Evolutionary conservation across 2,113 vertebrate species (phyloP), one percentile per base, ranked within the genome.

Genomic region (Turnix velox): DNA sequence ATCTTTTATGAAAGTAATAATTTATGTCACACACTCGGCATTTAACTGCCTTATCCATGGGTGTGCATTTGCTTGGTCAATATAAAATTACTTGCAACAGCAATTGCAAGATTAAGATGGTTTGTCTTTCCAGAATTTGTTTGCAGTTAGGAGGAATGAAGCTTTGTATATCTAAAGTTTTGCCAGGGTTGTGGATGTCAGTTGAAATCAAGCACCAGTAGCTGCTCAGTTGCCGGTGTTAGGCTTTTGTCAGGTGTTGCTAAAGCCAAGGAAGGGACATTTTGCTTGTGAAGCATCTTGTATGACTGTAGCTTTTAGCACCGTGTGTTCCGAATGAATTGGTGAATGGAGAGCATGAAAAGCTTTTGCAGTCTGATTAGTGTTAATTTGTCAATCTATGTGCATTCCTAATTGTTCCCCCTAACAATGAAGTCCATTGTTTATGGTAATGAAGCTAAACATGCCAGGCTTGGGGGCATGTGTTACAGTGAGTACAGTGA

Each of bases 311-410:
- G 24, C 62, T 86, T 59, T 67, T 55, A 72, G 80, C 25, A 7
- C 7, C 63, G 0, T 27, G 14, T 74, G 10, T 81, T 22, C 30
- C 48, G 52, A 67, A 67, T 25, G 39, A 78, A n/a, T 15, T 84
- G 39, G 39, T 82, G 66, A 71, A 78, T 39, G 37, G 76, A 71
- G 78, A 65, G 13, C 61, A 30, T 1, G 11, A 71, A 88, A 81
- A 79, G 61, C 65, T 88, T 77, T 94, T 92, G 74, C 48, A 33
- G 67, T 87, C 74, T 79, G 81, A 72, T 89, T 48, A 71, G 69
- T 24, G 74, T 84, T 92, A 82, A 72, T 91, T 52, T 1, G 0
- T 89, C 62, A 48, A 52, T 48, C 81, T 77, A 51, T 12, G 2
- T 40, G 37, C 33, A 18, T 74, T 46, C 45, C 37, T 83, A 69